These are phyloP conservation scores for Mus caroli DNA, from an alignment of 2,797 vertebrate genomes.

Conservation along the genomic window DNA sequence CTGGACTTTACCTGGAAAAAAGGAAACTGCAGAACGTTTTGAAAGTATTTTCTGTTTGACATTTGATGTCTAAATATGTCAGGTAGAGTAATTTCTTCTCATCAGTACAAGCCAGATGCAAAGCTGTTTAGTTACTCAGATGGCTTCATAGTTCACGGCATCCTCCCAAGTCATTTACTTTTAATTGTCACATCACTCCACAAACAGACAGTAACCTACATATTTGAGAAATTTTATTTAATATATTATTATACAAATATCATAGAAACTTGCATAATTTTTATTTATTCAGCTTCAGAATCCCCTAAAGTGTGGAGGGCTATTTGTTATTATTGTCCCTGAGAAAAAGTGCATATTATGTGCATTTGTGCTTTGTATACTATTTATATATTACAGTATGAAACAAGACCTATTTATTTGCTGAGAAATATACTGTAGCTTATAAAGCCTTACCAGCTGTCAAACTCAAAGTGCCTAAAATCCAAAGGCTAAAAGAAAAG, in stretches of 20 bases:
- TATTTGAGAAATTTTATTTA: conserved; percentile 75
- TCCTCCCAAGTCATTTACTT: conserved; percentile 76
- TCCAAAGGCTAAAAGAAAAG: conserved; percentile 54
- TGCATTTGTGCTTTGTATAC: conserved; percentile 56
- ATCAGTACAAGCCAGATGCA: conserved; percentile 70
- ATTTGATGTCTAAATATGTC: conserved; percentile 75
- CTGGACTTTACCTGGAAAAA: conserved; percentile 65
- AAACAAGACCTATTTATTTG: conserved; percentile 54
- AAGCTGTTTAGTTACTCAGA: conserved; percentile 68
- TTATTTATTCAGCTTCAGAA: conserved; percentile 63
- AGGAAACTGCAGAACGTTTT: conserved; percentile 54
- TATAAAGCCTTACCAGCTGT: conserved; percentile 56
- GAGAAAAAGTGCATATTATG: conserved; percentile 26
- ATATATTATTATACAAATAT: conserved; percentile 64
- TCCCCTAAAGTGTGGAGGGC: not conserved
- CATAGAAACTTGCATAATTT: conserved; percentile 52
- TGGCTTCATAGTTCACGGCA: conserved; percentile 63
- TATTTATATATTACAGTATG: conserved; percentile 40
- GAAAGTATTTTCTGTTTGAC: conserved; percentile 66
- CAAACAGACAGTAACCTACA: conserved; percentile 75
- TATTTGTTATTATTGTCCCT: conserved; percentile 59
- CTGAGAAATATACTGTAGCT: conserved; percentile 54
- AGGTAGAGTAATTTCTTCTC: conserved; percentile 71
- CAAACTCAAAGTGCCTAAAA: conserved; percentile 60
- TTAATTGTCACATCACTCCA: conserved; percentile 74